phyloP scores from a whole-genome alignment of 2,797 vertebrate genomes.

The Rhinichthys osculus region DNA sequence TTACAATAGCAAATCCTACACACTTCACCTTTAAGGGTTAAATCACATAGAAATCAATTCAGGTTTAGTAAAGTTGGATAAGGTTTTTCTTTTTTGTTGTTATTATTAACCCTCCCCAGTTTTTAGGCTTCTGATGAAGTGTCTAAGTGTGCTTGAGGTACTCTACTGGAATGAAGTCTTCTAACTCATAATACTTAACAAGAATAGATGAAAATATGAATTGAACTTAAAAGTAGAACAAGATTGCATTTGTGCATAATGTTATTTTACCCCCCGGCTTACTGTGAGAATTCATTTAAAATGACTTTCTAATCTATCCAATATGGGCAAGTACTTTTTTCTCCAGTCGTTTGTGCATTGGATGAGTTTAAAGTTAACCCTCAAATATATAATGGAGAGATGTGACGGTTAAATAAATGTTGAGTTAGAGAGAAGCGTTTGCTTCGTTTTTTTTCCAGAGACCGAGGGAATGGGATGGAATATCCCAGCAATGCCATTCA shows the following conservation, averaged over 20 bases:
- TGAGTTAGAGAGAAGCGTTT: slow-evolving; percentile 11
- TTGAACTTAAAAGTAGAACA: slow-evolving; percentile 38
- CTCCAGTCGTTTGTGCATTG: slow-evolving; percentile 14
- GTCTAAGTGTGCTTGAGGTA: slow-evolving; percentile 10
- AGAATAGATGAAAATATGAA: slow-evolving; percentile 21
- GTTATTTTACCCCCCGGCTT: slow-evolving; percentile 19
- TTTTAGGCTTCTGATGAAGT: neutral
- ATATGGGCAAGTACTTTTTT: neutral
- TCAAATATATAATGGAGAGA: slow-evolving; percentile 2
- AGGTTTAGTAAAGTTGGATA: neutral
- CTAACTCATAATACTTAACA: slow-evolving; percentile 27
- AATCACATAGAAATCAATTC: neutral
- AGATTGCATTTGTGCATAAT: slow-evolving; percentile 26
- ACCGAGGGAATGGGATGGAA: slow-evolving; percentile 51
- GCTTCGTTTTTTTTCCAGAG: neutral
- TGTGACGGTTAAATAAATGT: slow-evolving; percentile 37
- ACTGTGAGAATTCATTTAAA: slow-evolving; percentile 25
- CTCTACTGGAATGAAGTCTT: slow-evolving; percentile 11
- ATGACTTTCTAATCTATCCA: slow-evolving; percentile 17
- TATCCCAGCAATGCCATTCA: slow-evolving; percentile 65
- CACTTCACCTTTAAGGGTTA: neutral
- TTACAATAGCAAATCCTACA: neutral
- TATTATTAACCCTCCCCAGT: neutral
- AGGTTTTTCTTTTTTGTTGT: neutral
- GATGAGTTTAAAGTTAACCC: slow-evolving; percentile 41